phyloP scores from a whole-genome alignment of 2,888 invertebrate genomes.

The Heteromyza rotundicornis region DNA sequence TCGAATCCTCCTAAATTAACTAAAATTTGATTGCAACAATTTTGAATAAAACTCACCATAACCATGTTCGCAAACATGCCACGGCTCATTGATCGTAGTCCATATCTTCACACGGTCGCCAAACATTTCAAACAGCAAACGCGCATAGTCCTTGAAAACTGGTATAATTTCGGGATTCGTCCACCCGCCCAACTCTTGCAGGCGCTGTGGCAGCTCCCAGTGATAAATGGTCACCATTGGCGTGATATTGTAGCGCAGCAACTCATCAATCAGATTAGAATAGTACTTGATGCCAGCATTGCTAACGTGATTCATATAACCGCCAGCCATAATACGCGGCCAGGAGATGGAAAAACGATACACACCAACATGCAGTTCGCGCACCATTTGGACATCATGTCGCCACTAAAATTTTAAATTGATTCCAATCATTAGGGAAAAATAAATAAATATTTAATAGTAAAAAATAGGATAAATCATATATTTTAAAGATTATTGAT shows the following conservation, averaged over 20 bases:
- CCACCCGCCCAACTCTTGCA: conserved; percentile 75
- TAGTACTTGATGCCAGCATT: conserved; percentile 77
- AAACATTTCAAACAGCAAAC: conserved; percentile 68
- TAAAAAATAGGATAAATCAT: too few relatives aligned
- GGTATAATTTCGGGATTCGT: conserved; percentile 71
- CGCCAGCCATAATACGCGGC: conserved; percentile 76
- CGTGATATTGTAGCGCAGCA: conserved; percentile 70
- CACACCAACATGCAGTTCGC: conserved; percentile 69
- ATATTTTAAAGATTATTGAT: too few relatives aligned
- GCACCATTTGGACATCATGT: conserved; percentile 69
- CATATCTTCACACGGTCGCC: conserved; percentile 73
- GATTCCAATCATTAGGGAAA: too few relatives aligned
- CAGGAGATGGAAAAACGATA: conserved; percentile 80
- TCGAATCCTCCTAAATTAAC: too few relatives aligned
- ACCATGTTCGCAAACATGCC: conserved; percentile 62
- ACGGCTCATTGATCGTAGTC: conserved; percentile 81
- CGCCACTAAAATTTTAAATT: conserved; percentile 64
- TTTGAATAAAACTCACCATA: too few relatives aligned
- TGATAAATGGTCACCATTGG: conserved; percentile 77
- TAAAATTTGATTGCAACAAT: too few relatives aligned
- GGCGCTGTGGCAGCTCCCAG: conserved; percentile 72
- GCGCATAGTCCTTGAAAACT: conserved; percentile 71
- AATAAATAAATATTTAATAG: too few relatives aligned
- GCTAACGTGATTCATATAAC: conserved; percentile 71
- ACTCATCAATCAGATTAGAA: conserved; percentile 74